Evolutionary conservation across 92 coral and sea anemone genomes (phyloP).

Genomic region (Montipora capitata): DNA sequence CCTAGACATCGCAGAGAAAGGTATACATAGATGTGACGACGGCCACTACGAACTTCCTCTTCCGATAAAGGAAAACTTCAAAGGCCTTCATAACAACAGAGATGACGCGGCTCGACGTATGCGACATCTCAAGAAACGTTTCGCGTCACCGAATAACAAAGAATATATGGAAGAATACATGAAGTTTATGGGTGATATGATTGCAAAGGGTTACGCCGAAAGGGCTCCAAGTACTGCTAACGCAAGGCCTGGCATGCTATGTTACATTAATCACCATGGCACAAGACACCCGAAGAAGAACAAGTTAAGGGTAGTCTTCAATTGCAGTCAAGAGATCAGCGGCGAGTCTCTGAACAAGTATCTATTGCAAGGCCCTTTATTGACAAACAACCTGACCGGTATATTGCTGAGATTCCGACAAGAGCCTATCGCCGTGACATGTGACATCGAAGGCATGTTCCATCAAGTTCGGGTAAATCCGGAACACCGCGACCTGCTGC

Average conservation of each 20-base stretch:
- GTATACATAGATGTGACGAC: constrained; percentile 66
- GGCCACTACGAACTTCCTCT: constrained; percentile 74
- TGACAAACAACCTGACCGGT: constrained; percentile 61
- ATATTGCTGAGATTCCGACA: too few species aligned
- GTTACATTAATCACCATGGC: constrained; percentile 77
- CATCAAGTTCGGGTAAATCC: too few species aligned
- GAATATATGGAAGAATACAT: constrained; percentile 71
- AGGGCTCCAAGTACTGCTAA: constrained; percentile 2
- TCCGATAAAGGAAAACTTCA: constrained; percentile 45
- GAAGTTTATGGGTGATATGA: constrained; percentile 62
- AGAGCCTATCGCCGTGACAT: too few species aligned
- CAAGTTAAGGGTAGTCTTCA: constrained; percentile 70
- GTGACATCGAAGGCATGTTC: too few species aligned
- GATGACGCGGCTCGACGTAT: constrained; percentile 44
- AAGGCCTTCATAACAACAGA: constrained; percentile 58
- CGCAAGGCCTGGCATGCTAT: constrained; percentile 2
- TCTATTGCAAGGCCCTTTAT: constrained; percentile 65
- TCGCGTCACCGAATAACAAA: constrained; percentile 18
- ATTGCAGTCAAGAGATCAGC: constrained; percentile 75
- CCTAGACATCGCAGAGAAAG: constrained; percentile 33
- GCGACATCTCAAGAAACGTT: constrained; percentile 58
- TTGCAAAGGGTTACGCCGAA: constrained; percentile 65
- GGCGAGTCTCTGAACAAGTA: too few species aligned
- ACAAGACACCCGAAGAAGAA: constrained; percentile 74
- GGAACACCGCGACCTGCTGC: too few species aligned